These are phyloP conservation scores for Argya squamiceps DNA, from an alignment of 2,797 vertebrate genomes.

Conservation along the genomic window DNA sequence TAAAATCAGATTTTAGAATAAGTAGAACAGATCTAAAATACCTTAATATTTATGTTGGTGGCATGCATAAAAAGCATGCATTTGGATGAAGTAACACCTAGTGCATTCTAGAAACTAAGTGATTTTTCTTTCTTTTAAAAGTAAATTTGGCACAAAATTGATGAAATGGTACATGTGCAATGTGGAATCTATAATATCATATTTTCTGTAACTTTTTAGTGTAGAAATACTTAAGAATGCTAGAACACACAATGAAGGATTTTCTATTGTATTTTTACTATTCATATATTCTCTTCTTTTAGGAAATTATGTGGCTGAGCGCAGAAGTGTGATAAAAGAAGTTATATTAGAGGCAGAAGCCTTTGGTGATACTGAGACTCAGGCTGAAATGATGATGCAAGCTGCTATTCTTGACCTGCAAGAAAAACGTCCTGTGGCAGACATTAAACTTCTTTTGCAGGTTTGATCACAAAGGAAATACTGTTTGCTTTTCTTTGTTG, in stretches of 20 bases:
- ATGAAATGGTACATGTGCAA: neutral
- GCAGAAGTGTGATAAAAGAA: slow-evolving; percentile 78
- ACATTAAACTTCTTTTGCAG: slow-evolving; percentile 71
- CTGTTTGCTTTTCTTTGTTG: neutral
- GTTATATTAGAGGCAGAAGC: slow-evolving; percentile 81
- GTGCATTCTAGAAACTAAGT: neutral
- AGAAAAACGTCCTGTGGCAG: slow-evolving; percentile 72
- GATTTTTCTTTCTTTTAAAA: neutral
- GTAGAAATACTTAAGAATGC: neutral
- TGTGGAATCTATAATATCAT: neutral
- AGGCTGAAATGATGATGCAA: slow-evolving; percentile 86
- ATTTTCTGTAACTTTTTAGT: neutral
- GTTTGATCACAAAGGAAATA: slow-evolving; percentile 50
- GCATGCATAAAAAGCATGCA: neutral
- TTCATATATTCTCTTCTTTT: slow-evolving; percentile 31
- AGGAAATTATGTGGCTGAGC: slow-evolving; percentile 80
- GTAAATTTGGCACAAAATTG: neutral
- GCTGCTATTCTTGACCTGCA: slow-evolving; percentile 80
- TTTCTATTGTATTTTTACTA: neutral
- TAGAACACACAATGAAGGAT: neutral
- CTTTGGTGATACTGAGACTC: slow-evolving; percentile 82
- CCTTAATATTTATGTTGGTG: neutral
- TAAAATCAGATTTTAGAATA: neutral
- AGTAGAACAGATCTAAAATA: neutral
- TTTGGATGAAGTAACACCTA: neutral